Evolutionary conservation across 2,113 vertebrate species (phyloP).

Genomic region (Oryzias melastigma): DNA sequence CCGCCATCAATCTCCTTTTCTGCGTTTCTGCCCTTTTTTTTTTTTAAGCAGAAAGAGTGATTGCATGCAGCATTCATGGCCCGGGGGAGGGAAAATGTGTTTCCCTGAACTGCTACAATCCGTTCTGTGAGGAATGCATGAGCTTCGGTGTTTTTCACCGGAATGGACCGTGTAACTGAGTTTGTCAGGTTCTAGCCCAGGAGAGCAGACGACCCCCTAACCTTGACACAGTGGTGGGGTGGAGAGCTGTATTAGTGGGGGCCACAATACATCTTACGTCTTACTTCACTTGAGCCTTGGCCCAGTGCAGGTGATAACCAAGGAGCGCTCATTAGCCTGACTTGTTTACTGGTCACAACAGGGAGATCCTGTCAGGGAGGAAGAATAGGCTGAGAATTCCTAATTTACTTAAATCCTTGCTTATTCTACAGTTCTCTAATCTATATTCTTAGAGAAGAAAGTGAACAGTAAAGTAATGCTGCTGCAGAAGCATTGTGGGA

Average conservation of each 20-base stretch:
- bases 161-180: conserved; percentile 58
- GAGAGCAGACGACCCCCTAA: conserved; percentile 37
- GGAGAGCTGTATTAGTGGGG: neutral
- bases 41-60: conserved; percentile 56
- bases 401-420: conserved; percentile 63
- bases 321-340: conserved; percentile 54
- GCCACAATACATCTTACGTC: conserved; percentile 31
- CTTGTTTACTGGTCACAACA: conserved; percentile 37
- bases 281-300: conserved; percentile 38
- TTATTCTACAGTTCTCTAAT: conserved; percentile 63
- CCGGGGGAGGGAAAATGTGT: conserved; percentile 50
- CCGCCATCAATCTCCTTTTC: conserved; percentile 57
- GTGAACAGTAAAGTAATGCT: conserved; percentile 10
- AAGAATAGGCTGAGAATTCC: conserved; percentile 50
- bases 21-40: conserved; percentile 34
- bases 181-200: conserved; percentile 38
- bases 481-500: conserved; percentile 17
- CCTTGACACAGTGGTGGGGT: conserved; percentile 20
- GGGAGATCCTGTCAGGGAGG: conserved; percentile 36
- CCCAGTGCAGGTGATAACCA: conserved; percentile 40
- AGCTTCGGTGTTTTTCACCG: conserved; percentile 39
- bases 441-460: conserved; percentile 30
- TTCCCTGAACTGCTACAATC: conserved; percentile 36
- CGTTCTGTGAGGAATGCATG: conserved; percentile 36
- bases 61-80: conserved; percentile 54